Base-by-base conservation (phyloP, 2,888 invertebrate genomes). In the Anaspis maculata region DNA sequence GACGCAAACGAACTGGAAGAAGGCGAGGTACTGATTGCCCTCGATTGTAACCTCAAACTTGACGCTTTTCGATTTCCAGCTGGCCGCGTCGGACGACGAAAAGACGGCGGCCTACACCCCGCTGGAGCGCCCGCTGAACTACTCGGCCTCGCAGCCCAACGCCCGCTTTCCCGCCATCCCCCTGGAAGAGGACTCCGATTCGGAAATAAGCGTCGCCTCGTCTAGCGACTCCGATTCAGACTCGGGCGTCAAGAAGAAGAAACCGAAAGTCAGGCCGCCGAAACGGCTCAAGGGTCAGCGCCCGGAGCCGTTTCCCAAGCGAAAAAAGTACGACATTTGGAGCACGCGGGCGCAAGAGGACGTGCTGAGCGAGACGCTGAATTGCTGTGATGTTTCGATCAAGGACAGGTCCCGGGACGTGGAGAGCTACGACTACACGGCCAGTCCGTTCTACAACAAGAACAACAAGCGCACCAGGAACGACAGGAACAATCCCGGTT, bases 241-340 rank as follows among this genome's bases (percentile, higher is more conserved):
- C 43, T 74, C 76, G 1, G 78, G 76, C 43, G 73, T 74, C 2
- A 77, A 76, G 3, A 26, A 16, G 9, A 36, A 26, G 15, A 30
- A 35, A 25, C 58, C 62, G 11, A 65, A 64, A 11, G 59, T 51
- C 36, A n/a, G n/a, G n/a, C 5, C 5, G 9, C 59, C 66, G 1
- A 80, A 80, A 50, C 73, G 73, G 36, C 72, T 74, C 5, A 73
- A 71, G 55, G 52, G 70, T 11, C 69, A 66, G 45, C 68, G 37
- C 25, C 62, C 23, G 24, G 35, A 21, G 54, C 59, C 28, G 54
- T 62, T 34, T 60, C 62, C 26, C 54, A 76, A 71, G 46, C 73
- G 72, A 41, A 79, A 77, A 35, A 81, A 81, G 61, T 87, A 86
- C 54, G 83, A 83, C 61, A 74, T 89, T 44, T 90, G 89, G 89